Conservation (phyloP, 2,113 vertebrate genomes). For the Syngnathus floridae region DNA sequence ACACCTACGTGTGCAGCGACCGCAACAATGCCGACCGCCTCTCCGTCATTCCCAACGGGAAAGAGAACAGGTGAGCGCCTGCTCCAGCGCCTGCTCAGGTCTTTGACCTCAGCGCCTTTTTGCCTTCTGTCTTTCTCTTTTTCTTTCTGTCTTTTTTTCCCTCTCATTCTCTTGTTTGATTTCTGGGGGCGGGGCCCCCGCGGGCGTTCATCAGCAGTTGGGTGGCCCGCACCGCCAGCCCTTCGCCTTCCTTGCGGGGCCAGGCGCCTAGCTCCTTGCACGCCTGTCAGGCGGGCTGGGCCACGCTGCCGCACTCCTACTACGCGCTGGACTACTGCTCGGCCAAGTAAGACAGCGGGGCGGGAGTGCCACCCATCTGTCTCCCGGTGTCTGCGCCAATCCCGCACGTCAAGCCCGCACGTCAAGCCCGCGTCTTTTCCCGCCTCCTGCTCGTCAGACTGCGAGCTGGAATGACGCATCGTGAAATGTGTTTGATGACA, state of each 20-base stretch:
- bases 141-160: not conserved
- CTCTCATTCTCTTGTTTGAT: slow-evolving; percentile 37
- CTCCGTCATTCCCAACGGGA: slow-evolving; percentile 94
- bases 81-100: not conserved
- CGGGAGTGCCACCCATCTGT: slow-evolving; percentile 10
- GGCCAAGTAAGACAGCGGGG: slow-evolving; percentile 77
- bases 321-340: slow-evolving; percentile 81
- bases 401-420: slow-evolving; percentile 31
- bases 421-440: slow-evolving; percentile 37
- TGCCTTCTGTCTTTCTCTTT: not conserved
- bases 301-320: slow-evolving; percentile 78
- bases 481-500: slow-evolving; percentile 17
- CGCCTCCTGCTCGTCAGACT: not conserved
- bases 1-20: slow-evolving; percentile 96
- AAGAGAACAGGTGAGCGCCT: slow-evolving; percentile 86
- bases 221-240: slow-evolving; percentile 75
- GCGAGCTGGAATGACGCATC: slow-evolving; percentile 20
- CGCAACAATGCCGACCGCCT: slow-evolving; percentile 85
- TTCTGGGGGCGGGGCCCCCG: slow-evolving; percentile 15
- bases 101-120: not conserved
- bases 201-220: slow-evolving; percentile 76
- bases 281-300: slow-evolving; percentile 79
- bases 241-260: slow-evolving; percentile 77
- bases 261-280: slow-evolving; percentile 80
- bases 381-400: not conserved